Base-by-base conservation (phyloP, 2,797 vertebrate species). In the Mastacembelus armatus region DNA sequence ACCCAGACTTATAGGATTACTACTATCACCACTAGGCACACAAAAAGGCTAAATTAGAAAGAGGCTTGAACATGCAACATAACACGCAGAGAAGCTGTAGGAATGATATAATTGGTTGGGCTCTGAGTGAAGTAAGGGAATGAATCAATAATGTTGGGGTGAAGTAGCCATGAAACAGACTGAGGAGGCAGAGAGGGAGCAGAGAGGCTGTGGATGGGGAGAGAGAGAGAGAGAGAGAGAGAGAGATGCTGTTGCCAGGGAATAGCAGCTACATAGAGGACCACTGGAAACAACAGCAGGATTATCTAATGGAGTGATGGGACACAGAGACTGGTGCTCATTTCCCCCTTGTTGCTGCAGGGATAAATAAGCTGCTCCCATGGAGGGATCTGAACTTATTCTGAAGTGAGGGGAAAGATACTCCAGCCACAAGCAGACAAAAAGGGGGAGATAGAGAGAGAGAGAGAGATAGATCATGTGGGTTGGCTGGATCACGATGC, bases 231-330 rank as follows among this genome's bases (percentile, higher is more conserved):
- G 62, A 80, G 71, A 80, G 62, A 80, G 71, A 80, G 88, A 89
- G 59, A 81, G 68, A 79, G 88, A 91, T 89, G 88, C 85, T 91
- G 92, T 92, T 93, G 92, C 91, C 85, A 85, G 87, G 92, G 78
- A 92, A 92, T 90, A 89, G 75, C 73, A 78, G 73, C 74, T 78
- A 65, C 64, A 81, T 59, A 81, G 80, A 88, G 59, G 62, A 84
- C 56, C 78, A 82, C 50, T 74, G 74, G 78, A 78, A 74, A 67
- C 75, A 80, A 56, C 71, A 71, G 80, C 33, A 44, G 74, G 74
- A 85, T 83, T 81, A 84, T 74, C 69, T 60, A 47, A 71, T 51
- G 57, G 70, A 74, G 61, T 65, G 40, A 78, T 78, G 27, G 49
- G 35, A 77, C 52, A 74, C 52, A 62, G 60, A 59, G 49, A 60